Percentiles rank a stretch among this genome's conserved stretches.
These are phyloP conservation scores for Papilio dardanus DNA, from an alignment of 1,140 invertebrate species.

Conservation along the genomic window DNA sequence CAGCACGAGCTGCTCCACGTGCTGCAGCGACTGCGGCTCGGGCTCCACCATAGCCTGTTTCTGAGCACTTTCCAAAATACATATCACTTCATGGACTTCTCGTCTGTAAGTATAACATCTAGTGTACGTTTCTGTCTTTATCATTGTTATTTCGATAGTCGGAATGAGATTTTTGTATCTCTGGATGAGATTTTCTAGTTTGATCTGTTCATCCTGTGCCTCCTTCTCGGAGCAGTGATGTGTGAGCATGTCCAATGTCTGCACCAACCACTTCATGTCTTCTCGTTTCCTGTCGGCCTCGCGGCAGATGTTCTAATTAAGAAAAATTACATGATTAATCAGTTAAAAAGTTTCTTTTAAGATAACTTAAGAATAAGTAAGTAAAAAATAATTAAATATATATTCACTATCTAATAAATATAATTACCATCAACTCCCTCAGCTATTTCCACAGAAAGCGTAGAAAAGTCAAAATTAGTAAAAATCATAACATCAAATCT, in stretches of 20 bases:
- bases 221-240: constrained; percentile 92
- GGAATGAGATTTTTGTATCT: constrained; percentile 96
- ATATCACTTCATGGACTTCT: constrained; percentile 93
- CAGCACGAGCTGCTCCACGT: constrained; percentile 88
- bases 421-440: constrained; percentile 84
- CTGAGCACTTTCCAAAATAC: constrained; percentile 88
- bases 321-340: constrained; percentile 35
- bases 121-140: constrained; percentile 95
- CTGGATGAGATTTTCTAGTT: constrained; percentile 91
- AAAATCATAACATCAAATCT: constrained; percentile 24
- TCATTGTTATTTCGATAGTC: constrained; percentile 95
- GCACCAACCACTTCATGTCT: constrained; percentile 97
- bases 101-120: constrained; percentile 96
- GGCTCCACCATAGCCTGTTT: constrained; percentile 87
- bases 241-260: constrained; percentile 93
- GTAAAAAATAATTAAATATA: background rate
- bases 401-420: constrained; percentile 35
- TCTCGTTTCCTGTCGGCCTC: constrained; percentile 95
- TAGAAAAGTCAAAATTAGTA: constrained; percentile 43
- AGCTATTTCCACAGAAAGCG: constrained; percentile 74
- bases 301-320: constrained; percentile 89
- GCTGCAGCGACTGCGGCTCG: constrained; percentile 88
- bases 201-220: constrained; percentile 89
- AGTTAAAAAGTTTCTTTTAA: background rate
- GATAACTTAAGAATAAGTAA: background rate